A percentile compares a stretch with the other conserved stretches of the same genome.
phyloP scores from a whole-genome alignment of 2,888 invertebrate species.

The Deilephila porcellus region DNA sequence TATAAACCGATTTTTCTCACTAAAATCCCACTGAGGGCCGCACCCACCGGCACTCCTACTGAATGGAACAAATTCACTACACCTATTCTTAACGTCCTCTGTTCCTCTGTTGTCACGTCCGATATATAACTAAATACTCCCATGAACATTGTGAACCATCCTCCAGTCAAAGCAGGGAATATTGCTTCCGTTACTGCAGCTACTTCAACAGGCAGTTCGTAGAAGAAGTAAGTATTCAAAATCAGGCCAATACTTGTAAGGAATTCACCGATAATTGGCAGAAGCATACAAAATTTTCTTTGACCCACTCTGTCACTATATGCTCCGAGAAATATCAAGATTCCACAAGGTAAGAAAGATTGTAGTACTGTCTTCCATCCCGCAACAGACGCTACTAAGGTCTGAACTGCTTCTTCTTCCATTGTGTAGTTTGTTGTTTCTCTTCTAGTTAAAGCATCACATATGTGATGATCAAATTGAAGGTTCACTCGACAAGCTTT shows the following conservation, averaged over 20 bases:
- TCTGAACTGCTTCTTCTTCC: constrained; percentile 88
- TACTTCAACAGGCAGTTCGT: constrained; percentile 91
- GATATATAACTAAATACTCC: constrained; percentile 95
- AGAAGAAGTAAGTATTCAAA: constrained; percentile 91
- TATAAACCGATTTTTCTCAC: constrained; percentile 91
- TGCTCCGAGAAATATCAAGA: constrained; percentile 93
- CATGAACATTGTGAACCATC: constrained; percentile 96
- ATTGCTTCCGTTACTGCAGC: constrained; percentile 92
- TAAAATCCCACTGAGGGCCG: constrained; percentile 93
- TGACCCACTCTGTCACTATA: constrained; percentile 89
- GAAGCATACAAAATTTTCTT: constrained; percentile 92
- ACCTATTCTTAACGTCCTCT: constrained; percentile 93
- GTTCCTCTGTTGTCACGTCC: constrained; percentile 93
- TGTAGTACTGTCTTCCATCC: constrained; percentile 95
- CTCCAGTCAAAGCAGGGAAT: constrained; percentile 92
- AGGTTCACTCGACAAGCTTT: constrained; percentile 94
- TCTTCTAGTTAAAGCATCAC: constrained; percentile 90
- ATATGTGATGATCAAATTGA: constrained; percentile 88
- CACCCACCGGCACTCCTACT: constrained; percentile 94
- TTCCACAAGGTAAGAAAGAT: constrained; percentile 90
- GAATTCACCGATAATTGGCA: constrained; percentile 93
- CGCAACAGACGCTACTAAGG: constrained; percentile 91
- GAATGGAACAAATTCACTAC: constrained; percentile 95
- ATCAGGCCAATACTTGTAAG: constrained; percentile 91
- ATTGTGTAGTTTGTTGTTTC: constrained; percentile 86